phyloP scores from a whole-genome alignment of 2,888 invertebrate genomes.

The Agonopterix subpropinquella region DNA sequence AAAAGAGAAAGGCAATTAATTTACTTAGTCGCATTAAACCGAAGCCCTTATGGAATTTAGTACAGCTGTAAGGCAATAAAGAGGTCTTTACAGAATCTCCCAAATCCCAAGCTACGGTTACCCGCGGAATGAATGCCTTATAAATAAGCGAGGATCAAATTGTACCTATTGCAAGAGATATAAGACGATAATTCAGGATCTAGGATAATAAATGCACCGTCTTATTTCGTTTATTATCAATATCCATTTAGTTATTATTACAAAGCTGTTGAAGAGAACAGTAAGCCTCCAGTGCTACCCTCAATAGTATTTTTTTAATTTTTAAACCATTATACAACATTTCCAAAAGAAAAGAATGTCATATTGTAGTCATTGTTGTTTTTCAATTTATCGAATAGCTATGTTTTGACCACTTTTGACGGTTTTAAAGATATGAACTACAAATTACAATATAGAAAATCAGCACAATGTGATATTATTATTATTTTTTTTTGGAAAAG shows the following conservation, averaged over 20 bases:
- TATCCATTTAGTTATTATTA: background rate
- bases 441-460: too few species aligned
- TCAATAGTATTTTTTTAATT: too few species aligned
- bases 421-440: background rate
- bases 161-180: background rate
- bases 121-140: background rate
- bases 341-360: background rate
- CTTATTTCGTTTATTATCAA: too few species aligned
- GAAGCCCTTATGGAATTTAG: slow-evolving; percentile 11
- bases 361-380: background rate
- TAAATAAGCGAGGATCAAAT: slow-evolving; percentile 3
- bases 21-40: slow-evolving; percentile 18
- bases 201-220: background rate
- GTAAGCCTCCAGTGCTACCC: too few species aligned
- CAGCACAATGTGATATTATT: too few species aligned
- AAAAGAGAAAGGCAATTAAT: slow-evolving; percentile 15
- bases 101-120: slow-evolving; percentile 1
- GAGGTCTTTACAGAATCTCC: slow-evolving; percentile 9
- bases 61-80: slow-evolving; percentile 14
- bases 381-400: background rate
- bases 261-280: background rate
- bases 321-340: too few species aligned
- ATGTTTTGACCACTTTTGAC: background rate
- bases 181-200: background rate
- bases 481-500: too few species aligned